Conservation (phyloP, 2,797 vertebrate genomes). For the Telmatherina bonti region DNA sequence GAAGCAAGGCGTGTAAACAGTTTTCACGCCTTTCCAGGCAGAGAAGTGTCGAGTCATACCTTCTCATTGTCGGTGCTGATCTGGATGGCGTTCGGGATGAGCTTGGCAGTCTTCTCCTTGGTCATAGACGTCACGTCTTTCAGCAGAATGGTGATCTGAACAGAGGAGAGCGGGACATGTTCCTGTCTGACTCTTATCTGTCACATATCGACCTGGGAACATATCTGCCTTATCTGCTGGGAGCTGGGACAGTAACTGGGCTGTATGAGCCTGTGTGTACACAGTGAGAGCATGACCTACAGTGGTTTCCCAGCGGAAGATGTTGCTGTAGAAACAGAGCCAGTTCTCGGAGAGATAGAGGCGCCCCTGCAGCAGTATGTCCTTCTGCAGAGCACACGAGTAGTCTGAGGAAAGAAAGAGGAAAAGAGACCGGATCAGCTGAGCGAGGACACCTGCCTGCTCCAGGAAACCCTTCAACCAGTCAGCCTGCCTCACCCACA, state of each 20-base stretch:
- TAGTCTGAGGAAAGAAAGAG: constrained; percentile 83
- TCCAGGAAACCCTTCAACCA: too few species aligned
- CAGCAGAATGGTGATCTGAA: constrained; percentile 91
- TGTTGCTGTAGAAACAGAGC: constrained; percentile 96
- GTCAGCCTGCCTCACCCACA: constrained; percentile 84
- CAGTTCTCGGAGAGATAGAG: constrained; percentile 94
- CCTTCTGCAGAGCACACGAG: constrained; percentile 92
- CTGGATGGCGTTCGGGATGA: constrained; percentile 95
- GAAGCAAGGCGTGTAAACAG: neutral
- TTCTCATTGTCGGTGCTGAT: constrained; percentile 92
- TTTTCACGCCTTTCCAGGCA: neutral
- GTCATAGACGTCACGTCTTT: constrained; percentile 91
- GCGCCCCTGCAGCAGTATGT: constrained; percentile 92
- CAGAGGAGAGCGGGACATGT: neutral
- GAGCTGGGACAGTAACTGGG: constrained; percentile 17
- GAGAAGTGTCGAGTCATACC: constrained; percentile 23
- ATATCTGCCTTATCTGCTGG: neutral
- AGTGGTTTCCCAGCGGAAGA: constrained; percentile 95
- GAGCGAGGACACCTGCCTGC: neutral
- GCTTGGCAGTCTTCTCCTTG: constrained; percentile 94
- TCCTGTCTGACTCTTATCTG: too few species aligned
- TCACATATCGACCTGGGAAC: too few species aligned
- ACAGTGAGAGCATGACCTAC: constrained; percentile 70
- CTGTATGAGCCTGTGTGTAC: constrained; percentile 3
- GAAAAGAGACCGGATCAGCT: constrained; percentile 20